A percentile compares a stretch with the other conserved stretches of the same genome.
phyloP scores from a whole-genome alignment of 2,888 invertebrate species.

The Drosophila nr. fundita region DNA sequence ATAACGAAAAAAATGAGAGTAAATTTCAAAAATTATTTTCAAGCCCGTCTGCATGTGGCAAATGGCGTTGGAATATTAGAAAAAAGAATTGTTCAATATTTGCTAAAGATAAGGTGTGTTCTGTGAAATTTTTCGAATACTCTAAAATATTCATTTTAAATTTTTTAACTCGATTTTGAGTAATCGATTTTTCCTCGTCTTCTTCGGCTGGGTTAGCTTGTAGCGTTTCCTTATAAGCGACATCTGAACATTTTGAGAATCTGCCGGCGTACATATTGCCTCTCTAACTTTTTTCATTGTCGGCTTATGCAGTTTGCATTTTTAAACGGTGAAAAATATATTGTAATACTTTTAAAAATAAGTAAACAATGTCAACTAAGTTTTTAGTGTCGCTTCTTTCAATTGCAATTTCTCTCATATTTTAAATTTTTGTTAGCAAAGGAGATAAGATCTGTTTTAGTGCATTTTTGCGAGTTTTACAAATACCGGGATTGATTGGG shows the following conservation, averaged over 20 bases:
- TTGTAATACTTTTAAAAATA: not conserved
- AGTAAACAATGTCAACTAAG: not conserved
- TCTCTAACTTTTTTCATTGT: too few species aligned
- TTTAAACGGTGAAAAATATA: too few species aligned
- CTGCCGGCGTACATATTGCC: not conserved
- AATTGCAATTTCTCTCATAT: not conserved
- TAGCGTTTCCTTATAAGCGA: not conserved
- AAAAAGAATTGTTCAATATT: too few species aligned
- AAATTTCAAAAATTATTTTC: not conserved
- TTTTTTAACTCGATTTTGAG: not conserved
- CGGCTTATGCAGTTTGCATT: not conserved
- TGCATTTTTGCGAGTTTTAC: too few species aligned
- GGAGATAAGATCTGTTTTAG: too few species aligned
- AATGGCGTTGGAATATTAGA: not conserved
- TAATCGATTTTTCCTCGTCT: not conserved
- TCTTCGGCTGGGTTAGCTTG: not conserved
- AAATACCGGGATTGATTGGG: not conserved
- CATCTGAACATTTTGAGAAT: not conserved
- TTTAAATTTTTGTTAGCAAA: too few species aligned
- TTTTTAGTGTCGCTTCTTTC: not conserved
- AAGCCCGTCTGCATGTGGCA: not conserved
- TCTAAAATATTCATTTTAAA: not conserved
- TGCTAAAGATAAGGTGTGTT: too few species aligned
- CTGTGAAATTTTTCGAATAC: not conserved
- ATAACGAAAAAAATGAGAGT: too few species aligned